Evolutionary conservation across 2,888 invertebrate genomes (phyloP), one percentile per base, ranked within the genome.

Genomic region (Elaeidobius kamerunicus): DNA sequence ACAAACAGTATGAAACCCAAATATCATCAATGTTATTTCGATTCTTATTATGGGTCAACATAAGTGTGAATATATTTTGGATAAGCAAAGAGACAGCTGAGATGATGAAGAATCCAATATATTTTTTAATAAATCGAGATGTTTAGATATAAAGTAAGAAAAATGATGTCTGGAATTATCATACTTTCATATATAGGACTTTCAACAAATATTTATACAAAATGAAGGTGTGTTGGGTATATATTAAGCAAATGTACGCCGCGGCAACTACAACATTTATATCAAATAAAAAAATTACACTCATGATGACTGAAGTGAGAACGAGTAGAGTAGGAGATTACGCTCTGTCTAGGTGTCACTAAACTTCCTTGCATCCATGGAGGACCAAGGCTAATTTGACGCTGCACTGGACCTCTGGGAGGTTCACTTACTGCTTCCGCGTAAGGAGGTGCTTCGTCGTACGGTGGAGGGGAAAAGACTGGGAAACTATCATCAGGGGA

Each of bases 291-390:
- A 28, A 51, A 73, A 71, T 86, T 92, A 93, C 93, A 93, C 80
- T 90, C 91, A 73, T 92, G 92, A 79, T 93, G 92, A 63, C 91
- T 91, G 67, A 79, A 76, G 50, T 82, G 81, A 62, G 85, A 86
- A 67, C 85, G 82, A 59, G 89, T 87, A 60, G 86, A 84, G 67
- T 84, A 83, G 60, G 88, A 86, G 68, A 87, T 79, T 69, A 89
- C 76, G 53, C 91, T 90, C 62, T 86, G 85, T 58, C 88, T 79
- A 42, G 84, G 84, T 38, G 81, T 80, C 40, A 78, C 68, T 49
- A 75, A 67, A 40, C 66, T 67, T 34, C 72, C 75, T 39, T 74
- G 74, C 69, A 76, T 74, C 78, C 79, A 81, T 0, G 77, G 76
- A 4, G 78, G 77, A 2, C 78, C 79, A 39, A 76, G 72, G 60